Conservation (phyloP, 2,113 vertebrate species). For the Eolophus roseicapilla region DNA sequence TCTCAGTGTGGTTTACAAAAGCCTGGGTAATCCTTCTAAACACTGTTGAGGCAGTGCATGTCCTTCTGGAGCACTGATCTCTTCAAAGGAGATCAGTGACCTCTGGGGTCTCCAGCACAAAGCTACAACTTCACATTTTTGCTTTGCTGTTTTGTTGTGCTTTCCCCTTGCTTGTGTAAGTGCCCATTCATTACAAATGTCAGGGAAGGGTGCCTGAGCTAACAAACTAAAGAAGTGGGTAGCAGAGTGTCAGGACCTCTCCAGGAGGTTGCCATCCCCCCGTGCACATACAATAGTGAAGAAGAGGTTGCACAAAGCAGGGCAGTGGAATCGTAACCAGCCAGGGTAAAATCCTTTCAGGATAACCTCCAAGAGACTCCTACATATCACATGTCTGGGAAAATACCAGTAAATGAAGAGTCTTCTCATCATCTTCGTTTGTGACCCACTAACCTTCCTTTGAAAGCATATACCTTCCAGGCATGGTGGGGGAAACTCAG, state of each 20-base stretch:
- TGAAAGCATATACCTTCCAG: not conserved
- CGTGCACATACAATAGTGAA: rapidly evolving
- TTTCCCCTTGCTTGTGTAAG: not conserved
- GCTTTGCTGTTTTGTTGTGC: not conserved
- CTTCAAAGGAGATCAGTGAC: not conserved
- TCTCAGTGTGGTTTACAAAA: not conserved
- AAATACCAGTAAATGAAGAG: not conserved
- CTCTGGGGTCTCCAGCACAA: not conserved
- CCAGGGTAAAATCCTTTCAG: not conserved
- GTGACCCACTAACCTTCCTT: not conserved
- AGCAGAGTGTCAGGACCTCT: not conserved
- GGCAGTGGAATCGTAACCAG: not conserved
- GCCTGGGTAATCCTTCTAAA: not conserved
- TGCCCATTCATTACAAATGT: not conserved
- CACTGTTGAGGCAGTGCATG: rapidly evolving
- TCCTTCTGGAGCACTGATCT: not conserved
- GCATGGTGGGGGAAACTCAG: not conserved
- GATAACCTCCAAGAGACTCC: not conserved
- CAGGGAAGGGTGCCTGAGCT: not conserved
- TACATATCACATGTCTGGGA: not conserved
- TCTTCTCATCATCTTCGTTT: not conserved
- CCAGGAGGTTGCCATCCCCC: not conserved
- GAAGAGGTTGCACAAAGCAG: not conserved
- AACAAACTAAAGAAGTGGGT: not conserved
- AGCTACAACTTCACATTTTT: not conserved